Percentiles rank a stretch among this genome's conserved stretches.
These are phyloP conservation scores for Fringilla coelebs DNA, from an alignment of 2,797 vertebrate species.

Conservation along the genomic window DNA sequence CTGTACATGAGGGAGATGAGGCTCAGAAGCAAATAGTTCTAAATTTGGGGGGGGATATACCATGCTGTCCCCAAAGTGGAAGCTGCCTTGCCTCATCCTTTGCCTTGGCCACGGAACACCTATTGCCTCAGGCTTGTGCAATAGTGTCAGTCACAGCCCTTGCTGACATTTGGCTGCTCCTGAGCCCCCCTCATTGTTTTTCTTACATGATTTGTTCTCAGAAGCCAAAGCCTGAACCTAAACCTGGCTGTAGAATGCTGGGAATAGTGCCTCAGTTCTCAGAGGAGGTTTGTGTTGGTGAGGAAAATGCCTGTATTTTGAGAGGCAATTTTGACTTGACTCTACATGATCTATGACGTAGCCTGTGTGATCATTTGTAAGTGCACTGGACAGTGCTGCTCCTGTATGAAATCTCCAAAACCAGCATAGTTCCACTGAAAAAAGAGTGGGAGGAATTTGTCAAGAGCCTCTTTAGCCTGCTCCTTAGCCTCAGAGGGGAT, in stretches of 20 bases:
- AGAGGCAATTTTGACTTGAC: background rate
- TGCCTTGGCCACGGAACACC: background rate
- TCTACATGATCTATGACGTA: rapidly evolving
- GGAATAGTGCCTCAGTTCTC: background rate
- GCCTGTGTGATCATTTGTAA: background rate
- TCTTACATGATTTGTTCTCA: background rate
- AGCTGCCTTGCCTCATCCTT: background rate
- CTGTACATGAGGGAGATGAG: background rate
- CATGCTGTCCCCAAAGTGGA: background rate
- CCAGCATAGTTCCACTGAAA: background rate
- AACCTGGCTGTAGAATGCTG: background rate
- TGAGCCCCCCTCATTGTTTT: background rate
- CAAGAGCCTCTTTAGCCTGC: background rate
- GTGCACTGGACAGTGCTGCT: background rate
- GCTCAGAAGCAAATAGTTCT: background rate
- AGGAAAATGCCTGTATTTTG: background rate
- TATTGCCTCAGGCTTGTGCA: background rate
- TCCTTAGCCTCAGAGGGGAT: background rate
- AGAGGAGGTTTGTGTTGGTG: background rate
- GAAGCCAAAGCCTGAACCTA: background rate
- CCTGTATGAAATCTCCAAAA: background rate
- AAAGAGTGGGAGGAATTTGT: no score
- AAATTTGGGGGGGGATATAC: no score
- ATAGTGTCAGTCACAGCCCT: background rate
- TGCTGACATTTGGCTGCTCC: background rate